Conservation (phyloP, 2,888 invertebrate genomes). For the Disparrhopalites patrizii region DNA sequence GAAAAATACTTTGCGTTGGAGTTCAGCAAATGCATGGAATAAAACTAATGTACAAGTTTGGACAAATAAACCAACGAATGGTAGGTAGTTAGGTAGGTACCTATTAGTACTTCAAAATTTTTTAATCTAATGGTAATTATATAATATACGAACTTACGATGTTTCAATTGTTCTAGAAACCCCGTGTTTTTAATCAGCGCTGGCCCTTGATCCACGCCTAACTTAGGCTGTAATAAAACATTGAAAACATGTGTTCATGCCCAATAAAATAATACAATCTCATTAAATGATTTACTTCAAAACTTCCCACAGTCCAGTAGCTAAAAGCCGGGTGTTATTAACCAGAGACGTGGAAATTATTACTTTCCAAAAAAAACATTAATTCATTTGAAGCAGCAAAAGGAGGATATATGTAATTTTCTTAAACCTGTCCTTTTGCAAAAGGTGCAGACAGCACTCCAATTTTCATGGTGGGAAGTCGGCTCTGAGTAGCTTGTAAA, state of each 20-base stretch:
- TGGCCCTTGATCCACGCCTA: slow-evolving; percentile 69
- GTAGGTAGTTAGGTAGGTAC: too few relatives aligned
- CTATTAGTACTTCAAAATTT: slow-evolving; percentile 4
- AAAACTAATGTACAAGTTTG: too few relatives aligned
- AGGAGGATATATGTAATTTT: neutral
- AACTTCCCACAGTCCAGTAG: too few relatives aligned
- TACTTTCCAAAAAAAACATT: neutral
- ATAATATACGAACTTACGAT: slow-evolving; percentile 56
- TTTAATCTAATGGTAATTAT: neutral
- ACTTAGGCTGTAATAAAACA: slow-evolving; percentile 58
- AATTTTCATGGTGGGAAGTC: slow-evolving; percentile 24
- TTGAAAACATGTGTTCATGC: neutral
- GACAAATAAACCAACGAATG: too few relatives aligned
- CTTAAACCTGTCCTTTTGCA: slow-evolving; percentile 36
- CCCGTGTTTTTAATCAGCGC: slow-evolving; percentile 63
- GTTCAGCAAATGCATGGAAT: too few relatives aligned
- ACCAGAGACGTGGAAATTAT: too few relatives aligned
- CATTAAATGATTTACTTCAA: neutral
- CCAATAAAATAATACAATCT: neutral
- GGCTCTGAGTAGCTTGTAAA: neutral
- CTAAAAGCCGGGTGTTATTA: too few relatives aligned
- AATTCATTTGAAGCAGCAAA: neutral
- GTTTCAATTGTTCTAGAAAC: slow-evolving; percentile 60
- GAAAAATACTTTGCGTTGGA: too few relatives aligned
- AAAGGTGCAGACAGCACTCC: slow-evolving; percentile 40